Base-by-base conservation (phyloP, 2,797 vertebrate genomes). In the Rhynchotus rufescens region DNA sequence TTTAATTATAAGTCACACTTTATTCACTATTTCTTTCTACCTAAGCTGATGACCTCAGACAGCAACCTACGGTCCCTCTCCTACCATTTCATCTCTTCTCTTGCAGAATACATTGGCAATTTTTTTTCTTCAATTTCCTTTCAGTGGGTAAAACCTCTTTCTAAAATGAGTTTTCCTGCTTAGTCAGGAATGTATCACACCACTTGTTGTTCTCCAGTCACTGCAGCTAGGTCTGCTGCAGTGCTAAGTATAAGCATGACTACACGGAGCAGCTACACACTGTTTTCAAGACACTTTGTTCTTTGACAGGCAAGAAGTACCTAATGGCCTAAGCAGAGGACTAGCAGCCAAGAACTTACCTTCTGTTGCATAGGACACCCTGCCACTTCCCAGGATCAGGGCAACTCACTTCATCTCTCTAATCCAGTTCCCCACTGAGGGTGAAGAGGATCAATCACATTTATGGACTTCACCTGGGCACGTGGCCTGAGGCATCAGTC, bases 121-220 rank as follows among this genome's bases (percentile, higher is more conserved):
- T 62, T 91, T 80, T 80, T 92, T 72, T 15, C 65, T 93, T 84
- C 80, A 16, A 51, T 90, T 89, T 92, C 82, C 59, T 42, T 94
- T 94, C 84, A 91, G 76, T 62, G 72, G 89, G 69, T 59, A 93
- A 92, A 94, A 84, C 40, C 60, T 87, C 79, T 84, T 92, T 94
- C 81, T 91, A 81, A 90, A 91, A 90, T 76, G 76, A 94, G 54
- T 90, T 93, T 90, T 95, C 74, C 57, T 93, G 82, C 84, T 94
- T 92, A 95, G 92, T 93, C 89, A 95, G 90, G 91, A 96, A 91
- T 83, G 66, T 56, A 89, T 94, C 88, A 80, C 83, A 82, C 78
- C 79, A 65, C 91, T 95, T 93, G 74, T 82, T 54, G 74, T 82
- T 88, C 78, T 88, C 54, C 71, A 84, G 72, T 72, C 93, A 96